These are phyloP conservation scores for Gryllus longicercus DNA, from an alignment of 2,888 invertebrate species.

Conservation along the genomic window DNA sequence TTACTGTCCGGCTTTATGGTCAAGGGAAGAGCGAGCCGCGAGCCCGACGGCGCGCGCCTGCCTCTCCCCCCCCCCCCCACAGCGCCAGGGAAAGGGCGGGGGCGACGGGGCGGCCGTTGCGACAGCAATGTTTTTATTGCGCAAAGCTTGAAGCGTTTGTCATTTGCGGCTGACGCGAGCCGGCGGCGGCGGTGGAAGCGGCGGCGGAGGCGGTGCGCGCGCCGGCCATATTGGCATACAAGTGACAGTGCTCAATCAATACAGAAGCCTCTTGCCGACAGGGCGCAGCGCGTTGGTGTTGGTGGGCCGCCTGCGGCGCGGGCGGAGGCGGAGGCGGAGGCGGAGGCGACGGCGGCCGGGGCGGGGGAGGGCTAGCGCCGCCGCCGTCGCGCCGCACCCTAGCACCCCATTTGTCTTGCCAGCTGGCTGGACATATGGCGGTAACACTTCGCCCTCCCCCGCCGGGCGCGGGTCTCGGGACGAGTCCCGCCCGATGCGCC, in stretches of 20 bases:
- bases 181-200: not conserved
- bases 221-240: constrained; percentile 17
- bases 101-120: not conserved
- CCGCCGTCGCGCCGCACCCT: not conserved
- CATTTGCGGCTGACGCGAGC: not conserved
- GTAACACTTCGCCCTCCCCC: constrained; percentile 4
- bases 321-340: too few relatives aligned
- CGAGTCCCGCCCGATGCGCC: too few relatives aligned
- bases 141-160: not conserved
- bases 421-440: constrained; percentile 17
- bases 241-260: constrained; percentile 17
- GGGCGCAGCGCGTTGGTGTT: not conserved
- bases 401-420: constrained; percentile 17
- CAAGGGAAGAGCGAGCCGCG: not conserved
- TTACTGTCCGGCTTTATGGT: constrained; percentile 17
- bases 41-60: not conserved
- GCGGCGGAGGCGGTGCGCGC: not conserved
- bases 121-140: constrained; percentile 3
- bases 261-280: constrained; percentile 5
- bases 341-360: not conserved
- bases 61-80: too few relatives aligned
- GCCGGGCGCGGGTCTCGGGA: not conserved
- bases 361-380: not conserved
- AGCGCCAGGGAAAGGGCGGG: not conserved
- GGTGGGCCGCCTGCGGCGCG: not conserved